phyloP scores from a whole-genome alignment of 2,797 vertebrate genomes.

The Nyctibius grandis region DNA sequence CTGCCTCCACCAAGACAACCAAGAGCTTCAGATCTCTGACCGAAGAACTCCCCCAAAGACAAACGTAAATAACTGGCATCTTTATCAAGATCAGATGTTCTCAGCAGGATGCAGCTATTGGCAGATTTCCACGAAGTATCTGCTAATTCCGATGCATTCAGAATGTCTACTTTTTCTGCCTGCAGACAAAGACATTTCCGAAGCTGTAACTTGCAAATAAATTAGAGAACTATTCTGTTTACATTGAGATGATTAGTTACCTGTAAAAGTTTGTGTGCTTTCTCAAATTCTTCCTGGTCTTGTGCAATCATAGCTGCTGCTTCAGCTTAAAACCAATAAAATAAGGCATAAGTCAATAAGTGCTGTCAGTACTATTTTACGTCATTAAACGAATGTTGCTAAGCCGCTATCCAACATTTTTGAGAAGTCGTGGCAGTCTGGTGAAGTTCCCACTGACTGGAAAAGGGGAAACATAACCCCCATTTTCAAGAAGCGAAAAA shows the following conservation, averaged over 20 bases:
- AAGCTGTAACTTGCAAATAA: background rate
- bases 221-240: background rate
- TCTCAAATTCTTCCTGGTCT: slow-evolving; percentile 93
- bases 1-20: slow-evolving; percentile 84
- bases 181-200: slow-evolving; percentile 56
- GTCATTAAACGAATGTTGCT: background rate
- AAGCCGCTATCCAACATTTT: too few species aligned
- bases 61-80: slow-evolving; percentile 89
- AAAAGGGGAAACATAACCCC: too few species aligned
- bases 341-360: background rate
- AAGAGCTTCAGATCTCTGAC: slow-evolving; percentile 92
- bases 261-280: slow-evolving; percentile 90
- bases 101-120: slow-evolving; percentile 76
- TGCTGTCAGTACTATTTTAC: background rate
- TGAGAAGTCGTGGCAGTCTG: too few species aligned
- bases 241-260: slow-evolving; percentile 64
- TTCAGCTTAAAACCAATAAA: slow-evolving; percentile 76
- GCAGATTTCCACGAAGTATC: slow-evolving; percentile 86
- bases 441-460: too few species aligned
- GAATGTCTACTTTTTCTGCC: slow-evolving; percentile 83
- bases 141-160: slow-evolving; percentile 65
- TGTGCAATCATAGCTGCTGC: slow-evolving; percentile 86
- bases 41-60: slow-evolving; percentile 92
- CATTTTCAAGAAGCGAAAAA: too few species aligned
- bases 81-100: slow-evolving; percentile 76